A percentile compares a stretch with the other conserved stretches of the same genome.
These are phyloP conservation scores for Drosophila falleni DNA, from an alignment of 2,888 invertebrate species.

Conservation along the genomic window DNA sequence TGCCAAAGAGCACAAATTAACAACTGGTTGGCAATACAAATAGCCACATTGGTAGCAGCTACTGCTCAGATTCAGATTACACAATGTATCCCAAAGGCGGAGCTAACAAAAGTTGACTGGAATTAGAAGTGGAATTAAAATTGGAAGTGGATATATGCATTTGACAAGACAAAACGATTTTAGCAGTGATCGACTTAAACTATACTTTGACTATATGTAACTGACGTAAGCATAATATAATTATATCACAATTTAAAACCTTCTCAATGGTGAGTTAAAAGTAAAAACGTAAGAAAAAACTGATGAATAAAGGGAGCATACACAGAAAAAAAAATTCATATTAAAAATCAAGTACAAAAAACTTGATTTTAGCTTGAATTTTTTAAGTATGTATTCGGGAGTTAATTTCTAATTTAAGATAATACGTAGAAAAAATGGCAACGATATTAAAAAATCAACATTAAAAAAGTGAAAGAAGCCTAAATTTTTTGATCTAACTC, in stretches of 20 bases:
- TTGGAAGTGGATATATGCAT: neutral
- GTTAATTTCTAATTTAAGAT: no score
- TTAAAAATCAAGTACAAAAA: no score
- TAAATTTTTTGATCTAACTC: no score
- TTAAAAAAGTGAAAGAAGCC: no score
- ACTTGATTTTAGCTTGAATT: no score
- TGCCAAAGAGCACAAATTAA: constrained; percentile 68
- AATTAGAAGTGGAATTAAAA: constrained; percentile 12
- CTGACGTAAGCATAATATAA: no score
- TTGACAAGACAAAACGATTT: neutral
- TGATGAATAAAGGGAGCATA: neutral
- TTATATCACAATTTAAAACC: neutral
- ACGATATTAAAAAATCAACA: no score
- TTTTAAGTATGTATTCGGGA: no score
- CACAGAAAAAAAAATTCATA: no score
- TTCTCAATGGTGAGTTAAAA: neutral
- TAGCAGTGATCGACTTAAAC: neutral
- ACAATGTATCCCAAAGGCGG: constrained; percentile 46
- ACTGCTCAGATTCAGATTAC: constrained; percentile 54
- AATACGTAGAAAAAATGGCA: no score
- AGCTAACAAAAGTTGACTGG: constrained; percentile 13
- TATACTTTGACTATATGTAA: no score
- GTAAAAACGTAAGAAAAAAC: neutral
- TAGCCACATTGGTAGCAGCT: constrained; percentile 28
- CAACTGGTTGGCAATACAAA: constrained; percentile 64